Conservation (phyloP, 2,797 vertebrate species). For the Mormyrops boulengeri region DNA sequence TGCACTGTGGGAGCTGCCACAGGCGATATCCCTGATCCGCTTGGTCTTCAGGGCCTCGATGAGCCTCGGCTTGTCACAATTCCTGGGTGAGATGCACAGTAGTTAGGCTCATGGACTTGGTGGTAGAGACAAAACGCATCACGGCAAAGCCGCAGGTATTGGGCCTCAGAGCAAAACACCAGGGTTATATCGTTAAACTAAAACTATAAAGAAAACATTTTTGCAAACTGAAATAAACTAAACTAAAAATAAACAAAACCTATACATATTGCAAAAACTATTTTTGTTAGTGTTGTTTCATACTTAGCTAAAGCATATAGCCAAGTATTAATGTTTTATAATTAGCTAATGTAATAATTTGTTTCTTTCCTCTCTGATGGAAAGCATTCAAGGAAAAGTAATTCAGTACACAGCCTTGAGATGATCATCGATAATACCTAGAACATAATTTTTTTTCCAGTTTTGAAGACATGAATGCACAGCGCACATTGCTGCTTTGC, state of each 20-base stretch:
- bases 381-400: not conserved
- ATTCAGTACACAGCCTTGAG: not conserved
- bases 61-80: conserved; percentile 95
- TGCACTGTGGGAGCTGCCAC: conserved; percentile 93
- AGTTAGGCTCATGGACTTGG: not conserved
- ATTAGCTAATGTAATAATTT: not conserved
- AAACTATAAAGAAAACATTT: not conserved
- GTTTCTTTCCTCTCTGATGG: not conserved
- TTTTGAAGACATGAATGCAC: not conserved
- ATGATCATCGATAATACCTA: not conserved
- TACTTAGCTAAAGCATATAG: not conserved
- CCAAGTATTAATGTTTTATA: not conserved
- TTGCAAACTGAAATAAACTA: not conserved
- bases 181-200: not conserved
- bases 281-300: too few species aligned
- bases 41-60: conserved; percentile 95
- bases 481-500: not conserved
- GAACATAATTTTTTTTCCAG: not conserved
- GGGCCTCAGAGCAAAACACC: not conserved
- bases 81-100: conserved; percentile 61
- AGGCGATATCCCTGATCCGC: conserved; percentile 93
- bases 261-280: too few species aligned
- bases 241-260: not conserved
- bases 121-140: not conserved
- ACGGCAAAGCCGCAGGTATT: not conserved